Evolutionary conservation across 2,113 vertebrate genomes (phyloP).

Genomic region (Ailurus styani): DNA sequence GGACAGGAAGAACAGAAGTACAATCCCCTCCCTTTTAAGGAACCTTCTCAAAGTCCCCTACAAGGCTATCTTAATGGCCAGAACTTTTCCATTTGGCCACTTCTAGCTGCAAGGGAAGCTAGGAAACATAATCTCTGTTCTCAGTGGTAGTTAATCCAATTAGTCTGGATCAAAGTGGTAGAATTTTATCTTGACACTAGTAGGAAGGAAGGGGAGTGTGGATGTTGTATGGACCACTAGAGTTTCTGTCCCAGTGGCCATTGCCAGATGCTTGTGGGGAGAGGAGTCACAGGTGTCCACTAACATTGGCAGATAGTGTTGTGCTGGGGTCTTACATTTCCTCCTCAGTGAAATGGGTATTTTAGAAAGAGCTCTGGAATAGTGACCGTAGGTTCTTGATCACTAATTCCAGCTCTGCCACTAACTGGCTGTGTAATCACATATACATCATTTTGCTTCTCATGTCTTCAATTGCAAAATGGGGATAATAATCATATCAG

Average conservation of each 20-base stretch:
- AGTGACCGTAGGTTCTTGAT: not conserved
- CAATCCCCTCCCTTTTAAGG: not conserved
- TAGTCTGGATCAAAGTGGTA: too few species aligned
- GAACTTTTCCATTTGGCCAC: not conserved
- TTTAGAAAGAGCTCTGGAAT: not conserved
- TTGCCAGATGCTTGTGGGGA: not conserved
- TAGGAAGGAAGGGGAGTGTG: not conserved
- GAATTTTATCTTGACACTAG: not conserved
- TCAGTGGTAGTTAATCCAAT: too few species aligned
- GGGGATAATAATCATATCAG: not conserved
- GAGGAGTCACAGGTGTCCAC: not conserved
- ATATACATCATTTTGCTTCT: too few species aligned
- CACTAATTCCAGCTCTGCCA: not conserved
- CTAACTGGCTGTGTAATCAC: not conserved
- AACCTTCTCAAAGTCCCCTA: not conserved
- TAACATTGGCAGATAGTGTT: not conserved
- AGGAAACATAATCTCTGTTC: not conserved
- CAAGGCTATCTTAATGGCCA: not conserved
- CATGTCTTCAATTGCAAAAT: not conserved
- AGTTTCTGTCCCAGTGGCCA: not conserved
- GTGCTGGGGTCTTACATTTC: not conserved
- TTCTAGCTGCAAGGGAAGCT: not conserved
- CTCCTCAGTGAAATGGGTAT: not conserved
- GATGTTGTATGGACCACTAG: not conserved
- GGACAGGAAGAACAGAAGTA: not conserved